Evolutionary conservation across 92 coral and sea anemone species (phyloP).

Genomic region (Meandrina meandrites): DNA sequence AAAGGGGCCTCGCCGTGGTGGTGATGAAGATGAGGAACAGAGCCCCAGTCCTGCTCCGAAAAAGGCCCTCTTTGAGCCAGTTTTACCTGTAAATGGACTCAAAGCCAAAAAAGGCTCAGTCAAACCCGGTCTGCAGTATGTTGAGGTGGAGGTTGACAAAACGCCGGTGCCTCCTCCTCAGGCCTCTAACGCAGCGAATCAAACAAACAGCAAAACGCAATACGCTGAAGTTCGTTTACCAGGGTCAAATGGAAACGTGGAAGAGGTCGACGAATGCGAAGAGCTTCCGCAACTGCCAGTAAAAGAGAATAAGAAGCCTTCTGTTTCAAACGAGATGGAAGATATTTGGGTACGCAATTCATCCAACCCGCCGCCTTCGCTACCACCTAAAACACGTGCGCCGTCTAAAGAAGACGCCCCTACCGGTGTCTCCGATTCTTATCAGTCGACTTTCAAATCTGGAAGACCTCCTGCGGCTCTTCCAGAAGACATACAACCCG

Average conservation of each 20-base stretch:
- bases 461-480: conserved; percentile 30
- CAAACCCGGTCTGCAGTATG: conserved; percentile 60
- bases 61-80: conserved; percentile 28
- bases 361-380: conserved; percentile 45
- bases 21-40: conserved; percentile 31
- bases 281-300: conserved; percentile 66
- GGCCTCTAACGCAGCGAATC: conserved; percentile 11
- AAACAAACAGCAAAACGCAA: conserved; percentile 63
- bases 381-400: conserved; percentile 64
- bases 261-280: conserved; percentile 25
- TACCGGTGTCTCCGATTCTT: conserved; percentile 16
- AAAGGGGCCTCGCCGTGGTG: conserved; percentile 32
- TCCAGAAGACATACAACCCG: conserved; percentile 15
- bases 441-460: neutral
- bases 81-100: conserved; percentile 49
- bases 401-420: neutral
- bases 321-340: conserved; percentile 10
- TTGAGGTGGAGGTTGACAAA: conserved; percentile 82
- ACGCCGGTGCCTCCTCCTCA: conserved; percentile 53
- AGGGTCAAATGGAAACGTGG: neutral
- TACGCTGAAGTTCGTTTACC: conserved; percentile 90
- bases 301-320: conserved; percentile 46
- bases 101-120: conserved; percentile 45
- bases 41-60: conserved; percentile 24
- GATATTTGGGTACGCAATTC: conserved; percentile 81